A percentile compares a stretch with the other conserved stretches of the same genome.
These are phyloP conservation scores for Daboia siamensis DNA, from an alignment of 2,113 vertebrate species.

Conservation along the genomic window DNA sequence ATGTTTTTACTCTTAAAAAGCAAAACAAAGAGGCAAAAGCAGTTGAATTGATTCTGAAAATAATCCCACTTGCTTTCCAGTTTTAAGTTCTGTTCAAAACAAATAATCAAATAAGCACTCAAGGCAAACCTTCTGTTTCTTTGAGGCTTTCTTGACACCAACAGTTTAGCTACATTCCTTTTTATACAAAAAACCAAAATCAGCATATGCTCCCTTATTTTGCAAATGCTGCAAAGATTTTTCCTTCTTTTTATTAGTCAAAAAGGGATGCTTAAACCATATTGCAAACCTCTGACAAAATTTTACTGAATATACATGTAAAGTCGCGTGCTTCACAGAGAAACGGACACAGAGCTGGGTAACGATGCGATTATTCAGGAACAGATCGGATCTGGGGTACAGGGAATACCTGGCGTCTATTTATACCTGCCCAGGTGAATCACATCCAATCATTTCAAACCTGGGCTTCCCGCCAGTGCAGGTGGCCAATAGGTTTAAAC, in stretches of 20 bases:
- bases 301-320: background rate
- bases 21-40: background rate
- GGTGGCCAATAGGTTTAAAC: too few species aligned
- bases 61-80: background rate
- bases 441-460: too few species aligned
- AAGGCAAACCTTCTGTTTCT: background rate
- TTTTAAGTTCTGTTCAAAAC: background rate
- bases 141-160: background rate
- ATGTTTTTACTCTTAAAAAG: background rate
- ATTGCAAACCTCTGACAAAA: background rate
- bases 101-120: background rate
- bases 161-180: background rate
- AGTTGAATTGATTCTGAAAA: background rate
- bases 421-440: too few species aligned
- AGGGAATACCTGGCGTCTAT: too few species aligned
- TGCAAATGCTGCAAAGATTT: background rate
- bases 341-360: too few species aligned
- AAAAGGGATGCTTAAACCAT: background rate
- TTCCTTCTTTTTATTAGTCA: background rate
- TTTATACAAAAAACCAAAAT: background rate
- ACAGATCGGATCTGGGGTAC: too few species aligned
- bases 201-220: background rate
- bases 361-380: too few species aligned
- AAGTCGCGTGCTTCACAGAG: too few species aligned
- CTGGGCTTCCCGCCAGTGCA: too few species aligned